Evolutionary conservation across 2,888 invertebrate species (phyloP).

Genomic region (Cantharis flavilabris): DNA sequence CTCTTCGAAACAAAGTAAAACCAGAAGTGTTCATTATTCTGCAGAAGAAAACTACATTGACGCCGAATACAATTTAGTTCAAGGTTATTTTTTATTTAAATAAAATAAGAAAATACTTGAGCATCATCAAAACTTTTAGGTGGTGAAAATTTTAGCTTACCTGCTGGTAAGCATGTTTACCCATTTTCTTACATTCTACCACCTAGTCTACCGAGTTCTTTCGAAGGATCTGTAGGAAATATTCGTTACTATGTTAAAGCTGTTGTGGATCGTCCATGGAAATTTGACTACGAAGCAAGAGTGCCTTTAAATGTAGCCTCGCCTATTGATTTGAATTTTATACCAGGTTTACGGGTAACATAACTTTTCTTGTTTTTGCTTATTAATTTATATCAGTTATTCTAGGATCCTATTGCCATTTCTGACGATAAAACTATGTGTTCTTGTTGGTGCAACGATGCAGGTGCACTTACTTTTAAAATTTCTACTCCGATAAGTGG

Average conservation of each 20-base stretch:
- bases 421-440: constrained; percentile 18
- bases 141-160: constrained; percentile 37
- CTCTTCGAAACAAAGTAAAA: constrained; percentile 3
- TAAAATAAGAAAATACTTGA: background rate
- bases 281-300: constrained; percentile 43
- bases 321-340: constrained; percentile 40
- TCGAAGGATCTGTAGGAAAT: constrained; percentile 39
- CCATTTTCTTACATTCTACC: constrained; percentile 43
- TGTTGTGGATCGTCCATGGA: constrained; percentile 46
- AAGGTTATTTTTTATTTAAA: constrained; percentile 9
- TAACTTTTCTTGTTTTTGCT: background rate
- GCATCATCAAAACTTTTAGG: constrained; percentile 32
- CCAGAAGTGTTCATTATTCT: constrained; percentile 11
- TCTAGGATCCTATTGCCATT: background rate
- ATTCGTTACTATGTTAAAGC: constrained; percentile 42
- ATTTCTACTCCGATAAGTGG: constrained; percentile 55
- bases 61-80: constrained; percentile 14
- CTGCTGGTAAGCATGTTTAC: constrained; percentile 44
- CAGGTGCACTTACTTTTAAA: constrained; percentile 13
- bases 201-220: constrained; percentile 42
- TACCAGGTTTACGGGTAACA: constrained; percentile 23
- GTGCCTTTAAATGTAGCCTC: constrained; percentile 40
- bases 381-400: background rate
- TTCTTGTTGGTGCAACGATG: constrained; percentile 20
- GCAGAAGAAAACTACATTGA: constrained; percentile 22